phyloP scores from a whole-genome alignment of 2,888 invertebrate genomes.

The Eristalinus sepulchralis region DNA sequence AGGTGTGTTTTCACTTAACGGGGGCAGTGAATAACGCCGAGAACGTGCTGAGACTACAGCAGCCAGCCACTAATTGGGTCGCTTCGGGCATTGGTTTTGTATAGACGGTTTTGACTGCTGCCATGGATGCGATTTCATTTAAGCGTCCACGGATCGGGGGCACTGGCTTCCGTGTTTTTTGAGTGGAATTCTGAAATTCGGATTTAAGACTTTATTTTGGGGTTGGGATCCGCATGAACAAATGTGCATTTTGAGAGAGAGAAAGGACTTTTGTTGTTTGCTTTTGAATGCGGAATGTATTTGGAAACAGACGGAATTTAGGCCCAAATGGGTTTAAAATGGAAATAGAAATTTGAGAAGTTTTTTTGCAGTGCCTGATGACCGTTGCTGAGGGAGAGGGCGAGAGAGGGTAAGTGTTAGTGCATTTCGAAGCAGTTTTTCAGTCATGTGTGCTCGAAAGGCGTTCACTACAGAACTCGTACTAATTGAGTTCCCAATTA shows the following conservation, averaged over 20 bases:
- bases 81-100: conserved; percentile 10
- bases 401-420: too few relatives aligned
- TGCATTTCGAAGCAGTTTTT: too few relatives aligned
- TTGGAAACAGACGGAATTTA: too few relatives aligned
- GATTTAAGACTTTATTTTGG: not conserved
- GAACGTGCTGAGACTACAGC: conserved; percentile 50
- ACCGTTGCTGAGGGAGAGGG: too few relatives aligned
- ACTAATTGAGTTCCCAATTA: too few relatives aligned
- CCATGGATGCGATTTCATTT: conserved; percentile 5
- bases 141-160: not conserved
- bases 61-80: conserved; percentile 58
- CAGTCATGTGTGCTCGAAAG: too few relatives aligned
- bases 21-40: conserved; percentile 27
- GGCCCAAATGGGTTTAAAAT: too few relatives aligned
- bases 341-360: too few relatives aligned
- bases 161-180: not conserved
- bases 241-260: not conserved
- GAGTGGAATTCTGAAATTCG: not conserved
- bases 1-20: conserved; percentile 1
- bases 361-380: too few relatives aligned
- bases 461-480: too few relatives aligned
- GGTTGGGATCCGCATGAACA: not conserved
- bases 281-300: not conserved
- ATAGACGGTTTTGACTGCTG: conserved; percentile 14
- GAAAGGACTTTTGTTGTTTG: not conserved